Percentiles rank a stretch among this genome's conserved stretches.
phyloP scores from a whole-genome alignment of 2,113 vertebrate genomes.

The Dolichotis patagonum region DNA sequence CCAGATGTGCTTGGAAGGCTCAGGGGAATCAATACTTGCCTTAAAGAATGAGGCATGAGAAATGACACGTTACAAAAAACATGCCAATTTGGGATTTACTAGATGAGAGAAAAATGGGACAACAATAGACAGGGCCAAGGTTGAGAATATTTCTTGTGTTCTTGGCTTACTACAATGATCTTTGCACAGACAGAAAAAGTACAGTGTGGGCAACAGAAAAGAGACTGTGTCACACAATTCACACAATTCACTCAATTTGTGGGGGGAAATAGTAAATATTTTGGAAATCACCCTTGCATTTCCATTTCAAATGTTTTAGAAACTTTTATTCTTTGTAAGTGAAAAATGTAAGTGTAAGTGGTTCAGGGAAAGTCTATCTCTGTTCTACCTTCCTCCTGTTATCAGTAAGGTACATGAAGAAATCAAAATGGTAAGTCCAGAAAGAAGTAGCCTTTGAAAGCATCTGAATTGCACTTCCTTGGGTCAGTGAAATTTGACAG shows the following conservation, averaged over 20 bases:
- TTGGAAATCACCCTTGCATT: constrained; percentile 40
- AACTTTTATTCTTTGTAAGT: not conserved
- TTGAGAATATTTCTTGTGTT: constrained; percentile 47
- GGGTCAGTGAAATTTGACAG: constrained; percentile 43
- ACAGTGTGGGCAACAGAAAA: constrained; percentile 2
- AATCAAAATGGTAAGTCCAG: not conserved
- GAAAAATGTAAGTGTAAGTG: not conserved
- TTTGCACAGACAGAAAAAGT: constrained; percentile 43
- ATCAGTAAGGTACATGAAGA: constrained; percentile 62
- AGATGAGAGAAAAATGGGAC: constrained; percentile 65
- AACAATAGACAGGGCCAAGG: not conserved
- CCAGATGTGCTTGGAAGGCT: constrained; percentile 79
- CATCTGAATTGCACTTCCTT: constrained; percentile 15
- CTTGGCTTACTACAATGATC: constrained; percentile 23
- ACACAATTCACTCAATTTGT: constrained; percentile 18
- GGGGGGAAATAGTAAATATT: not conserved
- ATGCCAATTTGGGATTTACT: constrained; percentile 73
- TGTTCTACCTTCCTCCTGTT: constrained; percentile 16
- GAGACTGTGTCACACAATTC: constrained; percentile 16
- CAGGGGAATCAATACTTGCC: constrained; percentile 64
- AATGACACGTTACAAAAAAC: constrained; percentile 76
- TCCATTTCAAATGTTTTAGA: constrained; percentile 57
- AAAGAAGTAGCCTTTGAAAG: constrained; percentile 56
- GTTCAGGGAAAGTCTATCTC: not conserved
- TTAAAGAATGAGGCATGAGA: constrained; percentile 70